phyloP scores from a whole-genome alignment of 2,888 invertebrate genomes.

The Molorchus minor region DNA sequence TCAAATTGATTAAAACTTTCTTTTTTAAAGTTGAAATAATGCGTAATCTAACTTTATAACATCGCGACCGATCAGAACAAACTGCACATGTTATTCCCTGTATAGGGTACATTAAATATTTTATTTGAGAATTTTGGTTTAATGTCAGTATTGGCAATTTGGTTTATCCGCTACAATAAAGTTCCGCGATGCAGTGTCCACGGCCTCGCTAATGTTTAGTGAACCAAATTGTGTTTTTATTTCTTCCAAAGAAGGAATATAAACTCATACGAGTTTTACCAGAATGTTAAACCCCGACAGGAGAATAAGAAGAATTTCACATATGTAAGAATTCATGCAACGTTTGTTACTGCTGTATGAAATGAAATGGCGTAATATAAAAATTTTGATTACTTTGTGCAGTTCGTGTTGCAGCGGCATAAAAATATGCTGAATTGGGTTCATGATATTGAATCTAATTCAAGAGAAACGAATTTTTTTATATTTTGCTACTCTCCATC shows the following conservation, averaged over 20 bases:
- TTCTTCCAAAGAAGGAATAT: slow-evolving; percentile 9
- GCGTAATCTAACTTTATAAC: no score
- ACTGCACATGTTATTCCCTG: no score
- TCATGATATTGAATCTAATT: slow-evolving; percentile 18
- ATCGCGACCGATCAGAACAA: no score
- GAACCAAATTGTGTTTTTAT: slow-evolving; percentile 8
- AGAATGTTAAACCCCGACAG: slow-evolving; percentile 10
- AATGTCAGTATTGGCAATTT: no score
- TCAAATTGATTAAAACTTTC: no score
- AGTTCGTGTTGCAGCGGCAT: slow-evolving; percentile 39
- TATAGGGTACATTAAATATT: no score
- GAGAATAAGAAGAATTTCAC: slow-evolving; percentile 18
- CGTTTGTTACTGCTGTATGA: slow-evolving; percentile 39
- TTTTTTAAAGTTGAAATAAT: no score
- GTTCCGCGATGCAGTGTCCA: not conserved
- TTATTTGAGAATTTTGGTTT: no score
- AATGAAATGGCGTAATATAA: slow-evolving; percentile 43
- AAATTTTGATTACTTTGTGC: slow-evolving; percentile 45
- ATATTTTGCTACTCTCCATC: no score
- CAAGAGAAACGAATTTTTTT: not conserved
- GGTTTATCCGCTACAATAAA: not conserved
- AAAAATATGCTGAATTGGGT: slow-evolving; percentile 32
- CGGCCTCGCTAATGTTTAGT: not conserved
- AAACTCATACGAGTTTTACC: slow-evolving; percentile 13
- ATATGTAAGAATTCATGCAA: no score